Base-by-base conservation (phyloP, 2,888 invertebrate genomes). In the Phortica okadai region DNA sequence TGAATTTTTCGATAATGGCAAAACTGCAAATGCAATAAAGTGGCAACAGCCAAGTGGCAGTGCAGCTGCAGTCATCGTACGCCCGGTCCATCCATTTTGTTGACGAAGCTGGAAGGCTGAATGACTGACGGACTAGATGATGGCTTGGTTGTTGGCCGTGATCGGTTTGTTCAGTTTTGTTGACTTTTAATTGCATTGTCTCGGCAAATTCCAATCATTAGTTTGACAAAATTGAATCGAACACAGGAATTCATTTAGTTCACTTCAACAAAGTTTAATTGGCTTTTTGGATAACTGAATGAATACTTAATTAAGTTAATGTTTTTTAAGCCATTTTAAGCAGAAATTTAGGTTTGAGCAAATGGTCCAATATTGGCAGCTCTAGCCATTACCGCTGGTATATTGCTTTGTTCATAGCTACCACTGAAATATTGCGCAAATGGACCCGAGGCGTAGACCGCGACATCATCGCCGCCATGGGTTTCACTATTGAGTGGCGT, bases 391-490 rank as follows among this genome's bases (percentile, higher is more conserved):
- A 95, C 93, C 79, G 96, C 95, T 0, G 97, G 95, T 73, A 97
- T 94, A 86, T 93, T 95, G 88, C 94, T 95, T 90, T 97, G 96
- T 85, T 97, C 96, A 84, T 95, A 95, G 75, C 94, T 94, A 2
- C 97, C 96, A 0, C 94, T 94, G 87, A 97, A 96, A 2, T 96
- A 92, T 88, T 97, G 96, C 0, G 96, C 92, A 94, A 95, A 95
- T 1, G 96, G 96, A 33, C 95, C 97, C 2, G 92, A 92, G 0
- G 96, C 96, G 90, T 94, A 96, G 0, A 97, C 94, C 0, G 94
- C 94, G 0, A 97, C 96, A 88, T 97, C 97, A 82, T 97, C 96
- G 0, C 95, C 95, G 0, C 95, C 96, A 82, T 96, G 96, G 0
- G 95, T 95, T 84, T 95, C 96, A 0, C 93, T 90, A 0, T 85